A percentile compares a stretch with the other conserved stretches of the same genome.
Evolutionary conservation across 2,797 vertebrate species (phyloP).

Genomic region (Hafferia zeledoni): DNA sequence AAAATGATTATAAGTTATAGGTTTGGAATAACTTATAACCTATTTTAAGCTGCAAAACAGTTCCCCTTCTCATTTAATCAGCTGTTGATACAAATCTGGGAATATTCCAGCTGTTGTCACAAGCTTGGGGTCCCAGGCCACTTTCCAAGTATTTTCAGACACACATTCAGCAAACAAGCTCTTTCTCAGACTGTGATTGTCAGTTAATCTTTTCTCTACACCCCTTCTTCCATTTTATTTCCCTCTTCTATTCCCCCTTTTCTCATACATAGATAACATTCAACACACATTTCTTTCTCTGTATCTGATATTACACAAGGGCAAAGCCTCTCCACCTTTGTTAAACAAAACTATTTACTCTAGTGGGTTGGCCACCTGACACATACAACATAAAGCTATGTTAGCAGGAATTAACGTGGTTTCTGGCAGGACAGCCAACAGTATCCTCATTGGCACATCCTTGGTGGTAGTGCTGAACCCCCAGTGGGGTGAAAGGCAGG

Average conservation of each 20-base stretch:
- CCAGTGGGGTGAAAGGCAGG: not conserved
- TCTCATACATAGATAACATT: not conserved
- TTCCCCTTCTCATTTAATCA: not conserved
- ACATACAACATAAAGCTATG: not conserved
- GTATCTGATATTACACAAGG: not conserved
- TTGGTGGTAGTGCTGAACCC: not conserved
- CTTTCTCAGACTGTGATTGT: not conserved
- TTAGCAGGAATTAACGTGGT: not conserved
- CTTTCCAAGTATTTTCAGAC: not conserved
- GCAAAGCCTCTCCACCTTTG: constrained; percentile 16
- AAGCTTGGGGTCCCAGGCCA: not conserved
- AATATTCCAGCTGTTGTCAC: constrained; percentile 17
- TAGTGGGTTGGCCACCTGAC: constrained; percentile 1
- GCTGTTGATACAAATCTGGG: not conserved
- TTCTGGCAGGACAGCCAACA: not conserved
- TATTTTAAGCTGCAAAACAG: not conserved
- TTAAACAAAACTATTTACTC: constrained; percentile 31
- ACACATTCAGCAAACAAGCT: not conserved
- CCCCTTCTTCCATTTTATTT: not conserved
- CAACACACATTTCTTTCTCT: not conserved
- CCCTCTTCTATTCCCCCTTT: not conserved
- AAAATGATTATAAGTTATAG: not conserved
- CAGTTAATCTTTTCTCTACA: not conserved
- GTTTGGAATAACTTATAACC: not conserved
- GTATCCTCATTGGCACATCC: not conserved